These are phyloP conservation scores for Mirounga angustirostris DNA, from an alignment of 2,113 vertebrate species.

Conservation along the genomic window DNA sequence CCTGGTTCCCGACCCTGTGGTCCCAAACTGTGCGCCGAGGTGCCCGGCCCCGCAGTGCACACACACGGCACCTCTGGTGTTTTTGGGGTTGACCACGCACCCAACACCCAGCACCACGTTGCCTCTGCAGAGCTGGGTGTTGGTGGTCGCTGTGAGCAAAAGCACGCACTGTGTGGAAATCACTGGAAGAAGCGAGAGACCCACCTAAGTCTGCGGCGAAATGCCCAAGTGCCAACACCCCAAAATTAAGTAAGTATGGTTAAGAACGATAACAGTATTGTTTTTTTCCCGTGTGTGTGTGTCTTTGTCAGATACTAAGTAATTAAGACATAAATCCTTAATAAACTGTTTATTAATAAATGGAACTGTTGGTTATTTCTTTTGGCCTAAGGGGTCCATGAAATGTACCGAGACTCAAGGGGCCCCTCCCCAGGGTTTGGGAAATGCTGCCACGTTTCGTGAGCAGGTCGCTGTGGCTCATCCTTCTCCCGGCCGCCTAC, in stretches of 20 bases:
- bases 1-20: accelerated
- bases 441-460: neutral
- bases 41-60: neutral
- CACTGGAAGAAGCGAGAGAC: neutral
- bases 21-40: neutral
- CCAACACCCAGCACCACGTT: no score
- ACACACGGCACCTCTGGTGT: no score
- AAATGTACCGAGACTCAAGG: neutral
- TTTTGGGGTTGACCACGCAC: accelerated
- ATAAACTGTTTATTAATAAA: neutral
- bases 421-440: neutral
- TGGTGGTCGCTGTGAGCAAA: neutral
- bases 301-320: neutral
- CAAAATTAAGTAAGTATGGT: neutral
- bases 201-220: accelerated
- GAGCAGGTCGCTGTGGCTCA: neutral
- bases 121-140: neutral
- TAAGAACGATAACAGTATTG: neutral
- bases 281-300: no score
- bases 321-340: neutral
- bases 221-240: neutral
- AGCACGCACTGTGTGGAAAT: neutral
- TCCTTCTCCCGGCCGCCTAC: accelerated
- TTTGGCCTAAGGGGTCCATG: neutral
- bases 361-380: neutral